phyloP scores from a whole-genome alignment of 2,888 invertebrate species.

The Spisula subtruncata region DNA sequence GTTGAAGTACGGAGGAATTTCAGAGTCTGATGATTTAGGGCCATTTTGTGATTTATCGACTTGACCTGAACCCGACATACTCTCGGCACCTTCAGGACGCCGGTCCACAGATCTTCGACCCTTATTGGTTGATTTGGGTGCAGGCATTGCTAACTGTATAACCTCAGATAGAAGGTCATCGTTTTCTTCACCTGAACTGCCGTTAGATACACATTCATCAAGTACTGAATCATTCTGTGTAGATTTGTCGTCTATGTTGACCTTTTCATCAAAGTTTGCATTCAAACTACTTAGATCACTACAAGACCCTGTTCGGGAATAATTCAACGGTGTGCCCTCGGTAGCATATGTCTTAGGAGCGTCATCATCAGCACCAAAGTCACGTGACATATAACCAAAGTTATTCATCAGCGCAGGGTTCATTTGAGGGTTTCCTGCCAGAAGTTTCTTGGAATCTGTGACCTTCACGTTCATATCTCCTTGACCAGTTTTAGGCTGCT shows the following conservation, averaged over 20 bases:
- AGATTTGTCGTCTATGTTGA: constrained; percentile 28
- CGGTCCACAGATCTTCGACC: constrained; percentile 73
- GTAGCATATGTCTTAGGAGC: constrained; percentile 93
- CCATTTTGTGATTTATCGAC: constrained; percentile 25
- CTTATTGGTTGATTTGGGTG: constrained; percentile 67
- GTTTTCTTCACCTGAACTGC: constrained; percentile 83
- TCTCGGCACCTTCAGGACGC: constrained; percentile 78
- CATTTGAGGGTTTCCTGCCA: constrained; percentile 20
- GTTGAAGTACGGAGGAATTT: constrained; percentile 58
- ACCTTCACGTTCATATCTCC: background rate
- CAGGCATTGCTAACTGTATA: constrained; percentile 87
- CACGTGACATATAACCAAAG: constrained; percentile 35
- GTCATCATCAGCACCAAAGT: constrained; percentile 87
- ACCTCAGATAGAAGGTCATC: constrained; percentile 85
- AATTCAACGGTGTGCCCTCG: constrained; percentile 95
- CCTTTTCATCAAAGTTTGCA: constrained; percentile 64
- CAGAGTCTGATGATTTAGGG: constrained; percentile 21
- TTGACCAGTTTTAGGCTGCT: background rate
- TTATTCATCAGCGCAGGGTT: constrained; percentile 41
- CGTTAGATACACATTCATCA: constrained; percentile 82
- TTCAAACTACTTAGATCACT: constrained; percentile 92
- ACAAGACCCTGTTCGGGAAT: constrained; percentile 95
- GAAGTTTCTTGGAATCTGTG: constrained; percentile 13
- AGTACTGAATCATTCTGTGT: background rate
- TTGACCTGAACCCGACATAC: constrained; percentile 48